phyloP scores from a whole-genome alignment of 2,888 invertebrate species.

The Hylaea fasciaria region DNA sequence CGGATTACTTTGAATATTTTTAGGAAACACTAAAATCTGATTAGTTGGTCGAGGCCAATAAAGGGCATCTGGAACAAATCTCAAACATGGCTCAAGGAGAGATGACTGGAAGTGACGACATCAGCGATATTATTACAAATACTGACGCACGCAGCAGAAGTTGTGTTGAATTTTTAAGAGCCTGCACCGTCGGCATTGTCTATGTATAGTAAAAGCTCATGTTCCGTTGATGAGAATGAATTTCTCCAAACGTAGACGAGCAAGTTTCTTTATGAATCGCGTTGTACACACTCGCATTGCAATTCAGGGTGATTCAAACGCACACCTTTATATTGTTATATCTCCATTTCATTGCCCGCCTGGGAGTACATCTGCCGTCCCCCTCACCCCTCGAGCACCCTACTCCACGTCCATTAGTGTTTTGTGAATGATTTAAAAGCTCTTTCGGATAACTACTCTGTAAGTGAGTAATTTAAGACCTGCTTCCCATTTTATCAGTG shows the following conservation, averaged over 20 bases:
- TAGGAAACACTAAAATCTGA: slow-evolving; percentile 41
- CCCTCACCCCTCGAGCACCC: slow-evolving; percentile 54
- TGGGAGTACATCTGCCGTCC: slow-evolving; percentile 76
- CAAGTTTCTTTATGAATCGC: slow-evolving; percentile 20
- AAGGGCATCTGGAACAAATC: slow-evolving; percentile 50
- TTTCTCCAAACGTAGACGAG: slow-evolving; percentile 9
- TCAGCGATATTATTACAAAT: slow-evolving; percentile 15
- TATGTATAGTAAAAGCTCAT: no score
- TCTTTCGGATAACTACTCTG: slow-evolving; percentile 85
- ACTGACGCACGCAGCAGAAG: no score
- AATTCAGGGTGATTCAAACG: slow-evolving; percentile 72
- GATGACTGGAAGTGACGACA: slow-evolving; percentile 10
- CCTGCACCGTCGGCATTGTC: no score
- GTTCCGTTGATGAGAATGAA: not conserved
- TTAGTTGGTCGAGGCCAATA: slow-evolving; percentile 55
- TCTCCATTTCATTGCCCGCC: slow-evolving; percentile 82
- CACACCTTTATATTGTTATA: slow-evolving; percentile 83
- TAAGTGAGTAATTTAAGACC: slow-evolving; percentile 85
- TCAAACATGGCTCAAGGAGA: slow-evolving; percentile 44
- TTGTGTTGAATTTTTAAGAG: no score
- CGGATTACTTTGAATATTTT: slow-evolving; percentile 21
- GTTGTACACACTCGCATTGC: slow-evolving; percentile 58
- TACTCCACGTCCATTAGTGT: slow-evolving; percentile 84
- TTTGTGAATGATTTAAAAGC: slow-evolving; percentile 86
- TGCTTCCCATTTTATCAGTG: slow-evolving; percentile 84